Base-by-base conservation (phyloP, 2,888 invertebrate genomes). In the Siphonodentalium dalli region DNA sequence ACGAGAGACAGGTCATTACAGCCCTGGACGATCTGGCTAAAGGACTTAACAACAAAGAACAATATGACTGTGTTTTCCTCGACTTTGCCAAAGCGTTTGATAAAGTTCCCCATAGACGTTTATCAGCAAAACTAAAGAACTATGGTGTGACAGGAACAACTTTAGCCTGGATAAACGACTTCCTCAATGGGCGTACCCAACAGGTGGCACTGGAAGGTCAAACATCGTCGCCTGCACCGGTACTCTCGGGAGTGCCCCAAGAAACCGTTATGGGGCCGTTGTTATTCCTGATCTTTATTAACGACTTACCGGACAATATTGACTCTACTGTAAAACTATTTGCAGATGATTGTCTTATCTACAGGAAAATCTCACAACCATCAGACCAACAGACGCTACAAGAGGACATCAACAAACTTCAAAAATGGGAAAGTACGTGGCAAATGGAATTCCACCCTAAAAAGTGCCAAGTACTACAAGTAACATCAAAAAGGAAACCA, bases 231-330 rank as follows among this genome's bases (percentile, higher is more conserved):
- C 8, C 28, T 6, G 42, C 27, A 3, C 29, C 29, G 11, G 31
- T 28, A 3, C 24, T 34, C 21, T 43, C 50, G 9, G 27, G 28
- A 7, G 49, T 42, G n/a, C 42, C 54, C 13, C 49, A 49, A 18
- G 54, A 40, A 8, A 49, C 54, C 28, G 43, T 54, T 24, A 43
- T 54, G 2, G 48, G 54, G 27, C 54, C 48, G 3, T 38, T 42
- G 7, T 18, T 49, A 13, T 52, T 44, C 27, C 34, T 44, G 8
- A n/a, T 39, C 2, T 49, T 45, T 40, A 49, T 54, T 20, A 49
- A 54, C 31, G 48, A 47, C 43, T 9, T 49, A 2, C 34, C 29
- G 6, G 26, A 54, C 7, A 33, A 6, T 7, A 33, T 48, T 13
- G 35, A 31, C 7, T 42, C 48, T 3, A n/a, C 38, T 24, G 54